phyloP scores from a whole-genome alignment of 2,113 vertebrate species.

The Rhabdornis inornatus region DNA sequence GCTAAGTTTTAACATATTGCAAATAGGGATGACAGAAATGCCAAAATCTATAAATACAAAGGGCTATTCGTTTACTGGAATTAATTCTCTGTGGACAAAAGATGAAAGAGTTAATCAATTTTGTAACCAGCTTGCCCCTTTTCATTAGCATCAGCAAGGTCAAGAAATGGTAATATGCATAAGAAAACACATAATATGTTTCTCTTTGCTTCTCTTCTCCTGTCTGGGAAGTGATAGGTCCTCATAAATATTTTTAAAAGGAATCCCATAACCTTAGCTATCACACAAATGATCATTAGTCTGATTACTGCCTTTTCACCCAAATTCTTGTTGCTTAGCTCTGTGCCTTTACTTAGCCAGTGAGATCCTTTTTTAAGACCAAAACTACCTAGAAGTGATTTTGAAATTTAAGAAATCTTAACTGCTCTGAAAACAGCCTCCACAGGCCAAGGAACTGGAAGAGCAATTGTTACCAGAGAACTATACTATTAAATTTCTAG shows the following conservation, averaged over 20 bases:
- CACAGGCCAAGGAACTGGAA: not conserved
- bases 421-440: not conserved
- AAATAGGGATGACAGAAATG: not conserved
- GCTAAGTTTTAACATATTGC: not conserved
- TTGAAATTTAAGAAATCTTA: not conserved
- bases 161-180: not conserved
- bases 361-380: not conserved
- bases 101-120: not conserved
- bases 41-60: not conserved
- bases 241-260: not conserved
- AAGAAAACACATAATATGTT: not conserved
- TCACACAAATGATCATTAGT: not conserved
- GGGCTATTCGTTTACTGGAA: not conserved
- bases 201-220: not conserved
- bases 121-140: not conserved
- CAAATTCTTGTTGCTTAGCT: not conserved
- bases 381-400: not conserved
- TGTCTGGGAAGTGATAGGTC: not conserved
- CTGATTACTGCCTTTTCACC: not conserved
- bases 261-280: not conserved
- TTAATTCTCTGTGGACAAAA: not conserved
- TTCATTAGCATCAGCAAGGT: not conserved
- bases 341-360: not conserved
- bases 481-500: not conserved
- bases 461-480: not conserved